Evolutionary conservation across 1,140 invertebrate species (phyloP), one percentile per base, ranked within the genome.

Genomic region (Danaus melanippus): DNA sequence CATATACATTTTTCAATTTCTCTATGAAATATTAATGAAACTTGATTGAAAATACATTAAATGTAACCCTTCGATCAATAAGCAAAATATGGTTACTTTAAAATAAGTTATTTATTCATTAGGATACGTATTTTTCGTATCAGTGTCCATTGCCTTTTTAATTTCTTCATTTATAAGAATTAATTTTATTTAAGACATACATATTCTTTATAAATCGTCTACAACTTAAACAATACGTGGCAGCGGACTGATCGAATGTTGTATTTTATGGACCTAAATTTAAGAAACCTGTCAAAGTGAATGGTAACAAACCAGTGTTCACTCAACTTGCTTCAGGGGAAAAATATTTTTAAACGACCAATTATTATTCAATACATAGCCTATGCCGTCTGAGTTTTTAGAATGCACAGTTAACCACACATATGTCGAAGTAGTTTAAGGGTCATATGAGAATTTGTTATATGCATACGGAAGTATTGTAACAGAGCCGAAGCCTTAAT

Each of bases 201-300:
- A 32, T 32, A 32, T 32, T 32, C 21, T 32, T 32, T 32, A 32
- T 32, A 32, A 32, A 32, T 32, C 21, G 21, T 50, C 17, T 50
- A 50, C 48, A 32, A 32, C 2, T 32, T 32, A 4, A 32, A 32
- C 21, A 32, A 32, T 32, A 32, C 6, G 21, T 48, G 53, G 42
- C 58, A 54, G 52, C 58, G 52, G 40, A 53, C 40, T 54, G 56
- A 39, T 58, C 47, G 64, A 69, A 69, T 62, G 67, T 69, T 66
- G 61, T 66, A 66, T 66, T 65, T 63, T 60, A 70, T 70, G 65
- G 57, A 70, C 59, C 59, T 67, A 61, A 70, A 61, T 57, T 53
- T 69, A 61, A 61, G 58, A 67, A 67, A 67, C 62, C 56, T 67
- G 64, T 67, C 60, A 62, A 67, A 74, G 71, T 71, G 71, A 74